Percentiles rank a stretch among this genome's conserved stretches.
Conservation (phyloP, 2,888 invertebrate genomes). For the Pollenia angustigena region DNA sequence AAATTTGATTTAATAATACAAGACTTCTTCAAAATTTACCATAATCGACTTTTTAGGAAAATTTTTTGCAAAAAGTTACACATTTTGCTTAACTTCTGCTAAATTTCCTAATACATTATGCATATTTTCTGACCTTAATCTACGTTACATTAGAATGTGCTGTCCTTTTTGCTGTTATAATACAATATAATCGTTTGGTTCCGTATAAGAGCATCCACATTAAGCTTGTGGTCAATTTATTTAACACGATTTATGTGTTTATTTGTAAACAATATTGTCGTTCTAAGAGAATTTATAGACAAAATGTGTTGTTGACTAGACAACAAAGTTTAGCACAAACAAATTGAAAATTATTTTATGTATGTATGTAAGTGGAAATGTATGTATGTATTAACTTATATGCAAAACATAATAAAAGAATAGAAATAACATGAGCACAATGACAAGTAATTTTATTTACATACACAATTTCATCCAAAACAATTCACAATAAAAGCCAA, state of each 20-base stretch:
- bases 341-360: conserved; percentile 27
- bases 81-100: not conserved
- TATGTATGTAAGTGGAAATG: not conserved
- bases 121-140: conserved; percentile 20
- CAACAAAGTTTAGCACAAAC: conserved; percentile 47
- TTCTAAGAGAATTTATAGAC: conserved; percentile 58
- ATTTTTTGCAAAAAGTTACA: too few species aligned
- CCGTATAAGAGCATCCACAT: not conserved
- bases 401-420: conserved; percentile 53
- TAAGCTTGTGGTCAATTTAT: conserved; percentile 61
- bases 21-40: too few species aligned
- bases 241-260: conserved; percentile 56
- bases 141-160: not conserved
- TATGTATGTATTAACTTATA: not conserved
- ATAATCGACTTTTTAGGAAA: too few species aligned
- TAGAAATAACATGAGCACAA: conserved; percentile 38
- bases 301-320: conserved; percentile 67
- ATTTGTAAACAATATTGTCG: conserved; percentile 60
- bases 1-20: too few species aligned
- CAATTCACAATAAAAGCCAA: conserved; percentile 64
- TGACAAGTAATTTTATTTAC: conserved; percentile 60
- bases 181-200: too few species aligned
- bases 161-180: not conserved
- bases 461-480: conserved; percentile 51
- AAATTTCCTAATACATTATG: not conserved